Evolutionary conservation across 2,113 vertebrate genomes (phyloP).

Genomic region (Ramphastos sulfuratus): DNA sequence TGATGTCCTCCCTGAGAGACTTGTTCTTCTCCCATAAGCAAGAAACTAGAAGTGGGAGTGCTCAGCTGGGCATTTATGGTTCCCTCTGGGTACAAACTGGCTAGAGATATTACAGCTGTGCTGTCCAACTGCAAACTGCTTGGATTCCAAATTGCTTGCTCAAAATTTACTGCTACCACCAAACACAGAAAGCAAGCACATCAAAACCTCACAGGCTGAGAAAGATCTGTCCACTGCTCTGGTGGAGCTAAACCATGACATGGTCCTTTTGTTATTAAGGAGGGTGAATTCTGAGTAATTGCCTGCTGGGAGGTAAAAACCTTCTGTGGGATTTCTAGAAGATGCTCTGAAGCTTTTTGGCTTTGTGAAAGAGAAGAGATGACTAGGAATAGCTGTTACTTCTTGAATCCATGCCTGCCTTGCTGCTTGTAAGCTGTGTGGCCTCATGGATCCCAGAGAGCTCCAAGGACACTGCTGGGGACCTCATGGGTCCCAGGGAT

Average conservation of each 20-base stretch:
- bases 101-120: background rate
- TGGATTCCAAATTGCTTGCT: background rate
- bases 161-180: background rate
- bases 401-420: background rate
- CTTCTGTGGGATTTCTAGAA: background rate
- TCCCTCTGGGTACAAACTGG: constrained; percentile 24
- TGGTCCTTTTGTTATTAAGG: background rate
- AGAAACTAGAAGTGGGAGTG: background rate
- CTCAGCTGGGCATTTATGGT: background rate
- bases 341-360: background rate
- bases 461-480: no score
- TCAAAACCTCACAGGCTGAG: background rate
- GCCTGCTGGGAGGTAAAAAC: background rate
- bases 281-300: background rate
- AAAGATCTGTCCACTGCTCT: background rate
- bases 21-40: background rate
- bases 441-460: no score
- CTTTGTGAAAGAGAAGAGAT: background rate
- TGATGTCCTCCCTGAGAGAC: background rate
- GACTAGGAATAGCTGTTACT: background rate
- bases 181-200: background rate
- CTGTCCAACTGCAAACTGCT: background rate
- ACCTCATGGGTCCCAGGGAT: no score
- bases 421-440: background rate
- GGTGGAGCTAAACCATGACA: background rate